Evolutionary conservation across 30 jellyfish, hydroid and myxozoan species (phyloP), one percentile per base, ranked within the genome.

Genomic region (Sanderia malayensis): DNA sequence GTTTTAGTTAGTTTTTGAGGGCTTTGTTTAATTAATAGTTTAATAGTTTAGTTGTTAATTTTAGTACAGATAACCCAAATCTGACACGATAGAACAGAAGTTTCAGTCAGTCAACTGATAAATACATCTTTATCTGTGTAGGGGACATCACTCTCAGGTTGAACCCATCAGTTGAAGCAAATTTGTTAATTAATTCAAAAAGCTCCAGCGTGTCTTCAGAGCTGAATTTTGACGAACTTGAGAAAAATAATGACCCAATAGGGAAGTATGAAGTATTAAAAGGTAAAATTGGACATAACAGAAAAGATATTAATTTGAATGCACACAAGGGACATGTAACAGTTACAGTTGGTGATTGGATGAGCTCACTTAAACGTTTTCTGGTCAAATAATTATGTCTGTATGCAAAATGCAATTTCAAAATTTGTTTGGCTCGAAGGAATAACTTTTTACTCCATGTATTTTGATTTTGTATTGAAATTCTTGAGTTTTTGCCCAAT

Each of bases 191-290:
- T 29, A 71, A 78, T 26, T 64, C 82, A 20, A 78, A 78, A 65
- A 34, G 81, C n/a, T 78, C 89, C 6, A 57, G 82, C 11, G 55
- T 78, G 2, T 78, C 89, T 27, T 78, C 89, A n/a, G 45, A 64
- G 17, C 30, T 78, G 10, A 58, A 52, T 6, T 78, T 78, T 58
- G 41, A 60, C 4, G 61, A 49, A 20, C 61, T 78, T 4, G 89
- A 78, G 60, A 78, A 78, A 32, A 27, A 63, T 53, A 32, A 52
- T n/a, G 89, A 78, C 44, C 89, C 78, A 1, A 31, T 78, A 4
- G 30, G 46, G 1, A 78, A 78, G 46, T 78, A 78, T 57, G 27
- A 46, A 31, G 89, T 78, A 15, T 52, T 78, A 0, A 78, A 64
- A 28, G 89, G 89, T 0, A 57, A 52, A 46, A 25, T 63, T 24